A percentile compares a stretch with the other conserved stretches of the same genome.
These are phyloP conservation scores for Myotis yumanensis DNA, from an alignment of 2,113 vertebrate species.

Conservation along the genomic window DNA sequence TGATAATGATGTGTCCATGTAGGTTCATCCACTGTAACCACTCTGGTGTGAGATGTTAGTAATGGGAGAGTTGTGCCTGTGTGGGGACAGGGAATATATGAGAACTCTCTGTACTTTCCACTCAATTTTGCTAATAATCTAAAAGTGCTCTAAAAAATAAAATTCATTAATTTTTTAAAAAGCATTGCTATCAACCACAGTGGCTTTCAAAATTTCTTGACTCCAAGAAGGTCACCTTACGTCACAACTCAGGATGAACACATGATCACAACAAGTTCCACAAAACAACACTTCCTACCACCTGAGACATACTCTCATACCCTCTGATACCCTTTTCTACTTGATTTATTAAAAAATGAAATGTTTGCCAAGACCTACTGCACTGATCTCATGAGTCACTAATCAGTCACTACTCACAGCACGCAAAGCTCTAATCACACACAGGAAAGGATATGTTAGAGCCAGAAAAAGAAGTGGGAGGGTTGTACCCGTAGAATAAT, in stretches of 20 bases:
- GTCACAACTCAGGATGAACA: neutral
- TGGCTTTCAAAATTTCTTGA: neutral
- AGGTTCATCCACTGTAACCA: neutral
- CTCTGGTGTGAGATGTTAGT: neutral
- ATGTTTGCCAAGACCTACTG: neutral
- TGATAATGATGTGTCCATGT: neutral
- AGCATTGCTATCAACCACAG: neutral
- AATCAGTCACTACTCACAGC: neutral
- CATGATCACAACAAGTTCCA: neutral
- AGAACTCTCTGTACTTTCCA: neutral
- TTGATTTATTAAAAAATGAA: neutral
- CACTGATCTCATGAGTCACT: neutral
- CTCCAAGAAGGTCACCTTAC: neutral
- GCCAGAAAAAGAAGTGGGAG: neutral
- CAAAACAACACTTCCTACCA: neutral
- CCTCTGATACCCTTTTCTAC: neutral
- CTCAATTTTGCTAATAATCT: neutral
- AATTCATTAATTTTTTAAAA: neutral
- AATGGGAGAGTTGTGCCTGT: neutral
- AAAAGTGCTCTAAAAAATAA: neutral
- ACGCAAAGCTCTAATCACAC: neutral
- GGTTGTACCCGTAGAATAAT: neutral
- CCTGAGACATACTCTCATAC: neutral
- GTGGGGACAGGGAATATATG: neutral
- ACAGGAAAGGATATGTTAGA: neutral